phyloP scores from a whole-genome alignment of 2,888 invertebrate species.

The Steinernema scapterisci region DNA sequence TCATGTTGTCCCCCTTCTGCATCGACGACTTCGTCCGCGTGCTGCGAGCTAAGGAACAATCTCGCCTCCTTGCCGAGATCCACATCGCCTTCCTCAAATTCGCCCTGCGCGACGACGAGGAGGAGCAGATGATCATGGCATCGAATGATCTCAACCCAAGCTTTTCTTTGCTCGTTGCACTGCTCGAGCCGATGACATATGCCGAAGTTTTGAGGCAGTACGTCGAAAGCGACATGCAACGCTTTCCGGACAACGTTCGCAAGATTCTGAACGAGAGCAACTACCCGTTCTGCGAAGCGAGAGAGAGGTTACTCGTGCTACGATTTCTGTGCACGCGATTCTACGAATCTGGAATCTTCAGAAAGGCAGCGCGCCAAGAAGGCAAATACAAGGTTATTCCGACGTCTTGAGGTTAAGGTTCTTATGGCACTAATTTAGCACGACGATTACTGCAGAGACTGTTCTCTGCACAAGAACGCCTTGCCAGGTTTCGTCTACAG shows the following conservation, averaged over 20 bases:
- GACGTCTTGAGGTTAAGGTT: too few species aligned
- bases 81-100: constrained; percentile 92
- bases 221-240: constrained; percentile 46
- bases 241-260: constrained; percentile 47
- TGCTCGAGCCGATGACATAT: constrained; percentile 94
- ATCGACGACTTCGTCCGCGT: constrained; percentile 97
- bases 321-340: constrained; percentile 91
- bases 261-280: constrained; percentile 45
- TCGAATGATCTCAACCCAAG: constrained; percentile 94
- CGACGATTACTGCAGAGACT: constrained; percentile 69
- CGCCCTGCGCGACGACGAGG: constrained; percentile 84
- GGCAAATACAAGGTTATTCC: constrained; percentile 10
- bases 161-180: constrained; percentile 87
- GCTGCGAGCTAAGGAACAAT: constrained; percentile 82
- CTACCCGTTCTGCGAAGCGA: constrained; percentile 84
- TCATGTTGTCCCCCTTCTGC: constrained; percentile 87
- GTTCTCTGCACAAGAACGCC: constrained; percentile 31
- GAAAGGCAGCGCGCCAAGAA: constrained; percentile 68
- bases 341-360: constrained; percentile 85
- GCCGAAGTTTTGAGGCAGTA: constrained; percentile 75
- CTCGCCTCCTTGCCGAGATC: constrained; percentile 83
- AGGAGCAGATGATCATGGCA: constrained; percentile 82
- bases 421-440: constrained; percentile 74
- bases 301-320: constrained; percentile 75
- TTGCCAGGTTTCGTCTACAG: not conserved